Conservation (phyloP, 2,888 invertebrate species). For the Germaria angustata region DNA sequence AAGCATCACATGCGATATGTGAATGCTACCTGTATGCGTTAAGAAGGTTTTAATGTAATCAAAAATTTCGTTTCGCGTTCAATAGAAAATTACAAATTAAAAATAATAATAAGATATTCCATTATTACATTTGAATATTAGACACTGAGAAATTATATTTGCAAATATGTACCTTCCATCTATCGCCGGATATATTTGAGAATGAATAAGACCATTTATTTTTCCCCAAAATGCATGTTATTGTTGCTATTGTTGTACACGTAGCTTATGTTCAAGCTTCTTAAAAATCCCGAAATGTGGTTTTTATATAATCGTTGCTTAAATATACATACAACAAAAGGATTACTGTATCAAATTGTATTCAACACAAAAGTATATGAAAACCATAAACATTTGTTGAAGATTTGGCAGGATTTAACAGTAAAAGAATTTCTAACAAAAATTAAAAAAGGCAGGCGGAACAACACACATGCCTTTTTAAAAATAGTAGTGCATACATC, state of each 20-base stretch:
- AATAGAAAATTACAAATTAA: too few species aligned
- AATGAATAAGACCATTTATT: constrained; percentile 41
- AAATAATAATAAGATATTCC: background rate
- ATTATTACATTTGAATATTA: constrained; percentile 1
- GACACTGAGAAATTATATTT: background rate
- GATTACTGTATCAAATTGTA: constrained; percentile 61
- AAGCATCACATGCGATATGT: too few species aligned
- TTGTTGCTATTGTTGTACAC: constrained; percentile 4
- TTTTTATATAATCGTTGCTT: constrained; percentile 30
- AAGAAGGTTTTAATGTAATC: too few species aligned
- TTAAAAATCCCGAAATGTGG: constrained; percentile 48
- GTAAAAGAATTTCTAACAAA: constrained; percentile 22
- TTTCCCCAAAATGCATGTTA: too few species aligned
- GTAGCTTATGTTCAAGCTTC: constrained; percentile 8
- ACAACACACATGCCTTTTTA: too few species aligned
- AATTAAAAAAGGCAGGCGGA: too few species aligned
- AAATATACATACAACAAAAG: constrained; percentile 45
- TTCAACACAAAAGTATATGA: constrained; percentile 49
- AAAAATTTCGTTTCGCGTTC: too few species aligned
- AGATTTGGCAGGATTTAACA: constrained; percentile 52
- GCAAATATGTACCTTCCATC: background rate
- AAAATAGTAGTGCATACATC: too few species aligned
- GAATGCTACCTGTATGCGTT: too few species aligned
- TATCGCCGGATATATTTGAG: too few species aligned
- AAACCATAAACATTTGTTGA: constrained; percentile 55